phyloP scores from a whole-genome alignment of 2,797 vertebrate species.

The Arctocebus calabarensis region DNA sequence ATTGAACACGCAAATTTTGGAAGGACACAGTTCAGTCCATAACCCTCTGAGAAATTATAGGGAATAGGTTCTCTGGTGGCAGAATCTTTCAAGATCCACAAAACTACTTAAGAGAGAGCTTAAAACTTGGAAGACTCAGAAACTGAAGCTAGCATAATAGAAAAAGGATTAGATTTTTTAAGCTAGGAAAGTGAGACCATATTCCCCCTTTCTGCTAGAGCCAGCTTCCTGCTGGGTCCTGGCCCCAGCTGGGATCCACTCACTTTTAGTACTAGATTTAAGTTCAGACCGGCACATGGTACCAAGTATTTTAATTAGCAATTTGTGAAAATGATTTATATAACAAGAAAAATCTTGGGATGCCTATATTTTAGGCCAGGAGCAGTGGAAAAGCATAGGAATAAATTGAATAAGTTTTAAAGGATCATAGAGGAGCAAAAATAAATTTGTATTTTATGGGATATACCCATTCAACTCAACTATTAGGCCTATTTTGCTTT shows the following conservation, averaged over 20 bases:
- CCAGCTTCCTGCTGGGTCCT: background rate
- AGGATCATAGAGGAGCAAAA: background rate
- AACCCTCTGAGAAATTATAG: background rate
- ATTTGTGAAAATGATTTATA: background rate
- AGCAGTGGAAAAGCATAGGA: background rate
- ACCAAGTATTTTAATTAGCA: background rate
- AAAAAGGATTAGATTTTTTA: background rate
- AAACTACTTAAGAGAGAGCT: background rate
- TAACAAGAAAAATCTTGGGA: background rate
- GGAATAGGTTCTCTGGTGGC: too few species aligned
- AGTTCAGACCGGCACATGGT: background rate
- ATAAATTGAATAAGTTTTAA: background rate
- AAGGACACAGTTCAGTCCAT: background rate
- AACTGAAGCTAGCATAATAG: background rate
- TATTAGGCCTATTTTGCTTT: background rate
- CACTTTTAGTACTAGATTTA: background rate
- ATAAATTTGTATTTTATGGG: background rate
- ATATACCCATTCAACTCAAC: background rate
- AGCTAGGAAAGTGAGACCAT: background rate
- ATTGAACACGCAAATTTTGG: background rate
- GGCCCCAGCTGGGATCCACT: too few species aligned
- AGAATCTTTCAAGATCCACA: background rate
- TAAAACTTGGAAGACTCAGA: background rate
- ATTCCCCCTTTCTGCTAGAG: background rate
- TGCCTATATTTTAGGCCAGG: background rate